Conservation (phyloP, 2,113 vertebrate species). For the Okapia johnstoni region DNA sequence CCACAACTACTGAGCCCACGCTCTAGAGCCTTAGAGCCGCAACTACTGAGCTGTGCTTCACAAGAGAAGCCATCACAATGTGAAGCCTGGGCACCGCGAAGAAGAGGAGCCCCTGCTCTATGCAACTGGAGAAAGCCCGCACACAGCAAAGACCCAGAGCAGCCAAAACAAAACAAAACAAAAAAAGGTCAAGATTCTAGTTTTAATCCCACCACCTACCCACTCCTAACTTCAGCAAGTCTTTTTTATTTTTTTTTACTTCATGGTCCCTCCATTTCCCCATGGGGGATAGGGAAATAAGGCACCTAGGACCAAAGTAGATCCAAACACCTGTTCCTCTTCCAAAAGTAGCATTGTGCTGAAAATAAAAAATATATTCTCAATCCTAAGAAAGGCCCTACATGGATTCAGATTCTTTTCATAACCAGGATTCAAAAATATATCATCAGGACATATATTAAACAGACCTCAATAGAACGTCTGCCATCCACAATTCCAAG, state of each 20-base stretch:
- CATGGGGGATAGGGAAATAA: neutral
- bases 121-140: neutral
- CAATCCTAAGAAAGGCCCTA: neutral
- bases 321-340: neutral
- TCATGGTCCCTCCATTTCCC: neutral
- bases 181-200: neutral
- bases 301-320: neutral
- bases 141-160: neutral
- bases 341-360: neutral
- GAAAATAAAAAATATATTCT: neutral
- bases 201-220: neutral
- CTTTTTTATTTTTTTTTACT: neutral
- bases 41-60: neutral
- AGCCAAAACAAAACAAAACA: neutral
- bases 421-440: conserved; percentile 20
- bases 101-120: neutral
- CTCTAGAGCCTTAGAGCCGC: neutral
- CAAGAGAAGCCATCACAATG: neutral
- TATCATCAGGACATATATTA: neutral
- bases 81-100: neutral
- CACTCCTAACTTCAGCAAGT: neutral
- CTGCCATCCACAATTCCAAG: neutral
- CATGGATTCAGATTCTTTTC: neutral
- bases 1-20: neutral
- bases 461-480: neutral